Base-by-base conservation (phyloP, 53 echinoderm and acorn worm species). In the Apostichopus leukothele region DNA sequence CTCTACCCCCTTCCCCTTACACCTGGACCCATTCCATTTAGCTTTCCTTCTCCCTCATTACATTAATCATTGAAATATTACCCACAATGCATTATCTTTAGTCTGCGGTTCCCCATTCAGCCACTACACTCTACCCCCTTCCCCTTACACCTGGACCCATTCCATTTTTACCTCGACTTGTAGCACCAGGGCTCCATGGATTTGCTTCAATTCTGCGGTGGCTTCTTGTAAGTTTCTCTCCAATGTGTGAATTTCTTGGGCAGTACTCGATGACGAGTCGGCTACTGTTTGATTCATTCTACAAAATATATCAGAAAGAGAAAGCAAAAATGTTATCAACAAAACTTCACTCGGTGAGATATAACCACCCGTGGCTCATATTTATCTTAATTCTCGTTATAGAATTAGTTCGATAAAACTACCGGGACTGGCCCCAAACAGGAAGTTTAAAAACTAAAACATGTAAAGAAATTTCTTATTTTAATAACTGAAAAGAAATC, bases 151-250 rank as follows among this genome's bases (percentile, higher is more conserved):
- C 10, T 7, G 7, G 10, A 7, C 57, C 57, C 57, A 10, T 7
- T 9, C 10, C 10, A 7, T 16, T 79, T 79, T 85, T 83, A 95
- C 97, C 89, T 97, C 96, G 1, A 93, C 89, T 27, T 94, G 92
- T 18, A 96, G 76, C 68, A 94, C 89, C 74, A 98, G 93, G 3
- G 98, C 92, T 51, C 95, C 93, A 81, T 98, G 95, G 4, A 98
- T 86, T 73, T 98, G 98, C 51, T 92, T 93, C 23, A 98, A 81
- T 76, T 98, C 98, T 3, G 95, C 91, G 52, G 93, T 86, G 26
- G 92, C 86, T 76, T 98, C 93, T 18, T 88, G 90, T 5, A 98
- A 76, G 9, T 88, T 90, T 67, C 95, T 87, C 61, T 94, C 91
- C 18, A 96, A 87, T 3, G 91, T 66, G 4, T 76, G 60, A 14